phyloP scores from a whole-genome alignment of 2,113 vertebrate species.

The Ibidorhyncha struthersii region DNA sequence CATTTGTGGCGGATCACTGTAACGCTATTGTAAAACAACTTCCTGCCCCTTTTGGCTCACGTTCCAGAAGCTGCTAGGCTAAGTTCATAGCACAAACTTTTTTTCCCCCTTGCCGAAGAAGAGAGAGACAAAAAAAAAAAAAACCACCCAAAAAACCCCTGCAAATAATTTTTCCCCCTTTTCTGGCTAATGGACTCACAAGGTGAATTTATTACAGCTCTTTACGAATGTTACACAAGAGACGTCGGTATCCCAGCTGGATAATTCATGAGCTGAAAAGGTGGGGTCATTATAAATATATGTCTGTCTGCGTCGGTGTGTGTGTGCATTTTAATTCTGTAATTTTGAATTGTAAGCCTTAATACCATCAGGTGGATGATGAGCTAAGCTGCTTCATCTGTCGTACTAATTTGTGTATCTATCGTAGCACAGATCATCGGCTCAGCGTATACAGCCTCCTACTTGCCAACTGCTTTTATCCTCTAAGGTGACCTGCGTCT shows the following conservation, averaged over 20 bases:
- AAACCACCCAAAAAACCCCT: too few relatives aligned
- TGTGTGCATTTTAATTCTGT: slow-evolving; percentile 28
- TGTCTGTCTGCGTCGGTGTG: slow-evolving; percentile 17
- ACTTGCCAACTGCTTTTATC: slow-evolving; percentile 52
- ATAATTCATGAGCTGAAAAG: slow-evolving; percentile 77
- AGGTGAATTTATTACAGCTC: slow-evolving; percentile 44
- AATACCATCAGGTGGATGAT: slow-evolving; percentile 40
- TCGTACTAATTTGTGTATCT: slow-evolving; percentile 50
- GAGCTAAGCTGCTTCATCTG: slow-evolving; percentile 55
- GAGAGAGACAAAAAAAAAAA: slow-evolving; percentile 62
- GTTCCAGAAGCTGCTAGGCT: slow-evolving; percentile 80
- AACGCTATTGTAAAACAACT: slow-evolving; percentile 85
- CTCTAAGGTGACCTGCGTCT: slow-evolving; percentile 41
- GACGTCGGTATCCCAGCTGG: slow-evolving; percentile 49
- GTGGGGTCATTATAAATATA: slow-evolving; percentile 73
- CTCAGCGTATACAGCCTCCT: slow-evolving; percentile 39
- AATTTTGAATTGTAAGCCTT: slow-evolving; percentile 17
- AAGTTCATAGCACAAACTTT: slow-evolving; percentile 78
- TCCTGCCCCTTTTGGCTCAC: slow-evolving; percentile 84
- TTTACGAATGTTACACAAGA: slow-evolving; percentile 57
- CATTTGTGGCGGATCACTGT: slow-evolving; percentile 86
- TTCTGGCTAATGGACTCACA: slow-evolving; percentile 42
- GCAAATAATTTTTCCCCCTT: slow-evolving; percentile 50
- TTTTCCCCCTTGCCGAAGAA: slow-evolving; percentile 69
- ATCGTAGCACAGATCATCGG: slow-evolving; percentile 46